phyloP scores from a whole-genome alignment of 2,888 invertebrate species.

The Neoitamus cyanurus region DNA sequence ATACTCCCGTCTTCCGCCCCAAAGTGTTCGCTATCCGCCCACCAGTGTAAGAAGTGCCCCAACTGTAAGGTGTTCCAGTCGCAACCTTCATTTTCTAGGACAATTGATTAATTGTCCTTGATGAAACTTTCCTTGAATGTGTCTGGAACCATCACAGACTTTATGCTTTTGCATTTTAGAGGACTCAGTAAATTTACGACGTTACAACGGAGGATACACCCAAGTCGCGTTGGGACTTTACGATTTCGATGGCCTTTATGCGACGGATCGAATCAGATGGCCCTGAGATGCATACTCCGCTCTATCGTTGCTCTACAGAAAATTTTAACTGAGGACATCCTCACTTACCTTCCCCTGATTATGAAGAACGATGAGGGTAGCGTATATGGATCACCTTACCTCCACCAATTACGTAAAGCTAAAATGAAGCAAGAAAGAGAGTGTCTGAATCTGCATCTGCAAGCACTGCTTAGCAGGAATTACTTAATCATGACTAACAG shows the following conservation, averaged over 20 bases:
- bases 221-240: not conserved
- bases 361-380: not conserved
- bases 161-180: slow-evolving; percentile 11
- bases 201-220: not conserved
- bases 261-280: not conserved
- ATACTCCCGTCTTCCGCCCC: not conserved
- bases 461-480: not conserved
- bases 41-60: not conserved
- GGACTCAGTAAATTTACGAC: slow-evolving; percentile 18
- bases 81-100: slow-evolving; percentile 30
- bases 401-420: no score
- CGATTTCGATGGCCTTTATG: not conserved
- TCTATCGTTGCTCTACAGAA: not conserved
- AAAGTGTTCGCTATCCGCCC: not conserved
- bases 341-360: not conserved
- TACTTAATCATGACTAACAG: not conserved
- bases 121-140: not conserved
- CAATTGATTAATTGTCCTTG: slow-evolving; percentile 36
- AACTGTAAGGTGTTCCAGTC: slow-evolving; percentile 9
- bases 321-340: not conserved
- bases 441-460: not conserved
- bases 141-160: not conserved
- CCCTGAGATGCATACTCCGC: not conserved
- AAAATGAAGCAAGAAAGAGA: no score
- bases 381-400: no score